Base-by-base conservation (phyloP, 1,140 invertebrate genomes). In the Anagrus nilaparvatae region DNA sequence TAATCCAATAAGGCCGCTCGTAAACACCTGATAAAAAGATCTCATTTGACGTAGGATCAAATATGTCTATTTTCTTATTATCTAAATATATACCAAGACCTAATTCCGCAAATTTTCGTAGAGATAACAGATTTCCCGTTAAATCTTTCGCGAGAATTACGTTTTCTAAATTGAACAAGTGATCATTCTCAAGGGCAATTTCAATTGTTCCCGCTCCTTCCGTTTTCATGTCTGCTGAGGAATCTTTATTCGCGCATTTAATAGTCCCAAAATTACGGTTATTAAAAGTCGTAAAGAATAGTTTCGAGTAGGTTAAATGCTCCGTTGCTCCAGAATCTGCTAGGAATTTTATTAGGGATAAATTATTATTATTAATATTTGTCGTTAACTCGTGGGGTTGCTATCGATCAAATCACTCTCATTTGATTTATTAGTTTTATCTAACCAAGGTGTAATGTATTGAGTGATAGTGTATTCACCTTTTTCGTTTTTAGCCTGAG, bases 241-340 rank as follows among this genome's bases (percentile, higher is more conserved):
- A 17, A 13, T 28, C 20, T 27, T 42, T 33, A 34, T 42, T 34
- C 3, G 30, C 40, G 25, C 40, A 41, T 41, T 41, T 41, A 16
- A 42, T 42, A 16, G 34, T 25, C 4, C 23, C 27, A 1, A 16
- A 17, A 14, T 30, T 31, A 6, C 10, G 17, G 9, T 34, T 25
- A 24, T 42, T 21, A 24, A 42, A 42, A 2, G 19, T 3, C 8
- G 17, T 25, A 25, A 42, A 33, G 17, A 34, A 27, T 25, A 33
- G 12, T 17, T 34, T 34, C 8, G 30, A 19, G 14, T 33, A 25
- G 13, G 25, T 28, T 17, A 32, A 32, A 12, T 42, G 29, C 17
- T 38, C 36, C 16, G 36, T 29, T 18, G 36, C 24, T n/a, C n/a
- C n/a, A n/a, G n/a, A 38, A 38, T 2, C 16, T 18, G 16, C 17